Evolutionary conservation across 2,888 invertebrate species (phyloP).

Genomic region (Hypercompe scribonia): DNA sequence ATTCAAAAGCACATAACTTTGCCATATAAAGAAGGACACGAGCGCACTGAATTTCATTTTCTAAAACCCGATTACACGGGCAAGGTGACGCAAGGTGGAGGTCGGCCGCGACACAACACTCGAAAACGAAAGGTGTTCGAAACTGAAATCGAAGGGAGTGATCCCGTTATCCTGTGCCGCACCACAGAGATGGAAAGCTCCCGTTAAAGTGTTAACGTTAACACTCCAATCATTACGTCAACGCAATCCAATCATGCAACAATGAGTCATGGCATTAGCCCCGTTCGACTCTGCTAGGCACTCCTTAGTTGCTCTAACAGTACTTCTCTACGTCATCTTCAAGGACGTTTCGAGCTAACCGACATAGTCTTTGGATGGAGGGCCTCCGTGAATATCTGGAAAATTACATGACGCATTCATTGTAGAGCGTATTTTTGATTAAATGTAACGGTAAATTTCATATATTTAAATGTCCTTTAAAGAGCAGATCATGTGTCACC

Average conservation of each 20-base stretch:
- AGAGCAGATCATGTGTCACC: conserved; percentile 30
- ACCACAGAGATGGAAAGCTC: conserved; percentile 80
- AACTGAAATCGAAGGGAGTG: conserved; percentile 83
- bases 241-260: conserved; percentile 67
- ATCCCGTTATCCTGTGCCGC: conserved; percentile 82
- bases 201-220: conserved; percentile 76
- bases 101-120: conserved; percentile 76
- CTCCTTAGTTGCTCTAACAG: conserved; percentile 48
- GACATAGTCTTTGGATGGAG: conserved; percentile 42
- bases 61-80: conserved; percentile 82
- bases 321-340: conserved; percentile 59
- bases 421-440: conserved; percentile 42
- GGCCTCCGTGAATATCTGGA: conserved; percentile 41
- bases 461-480: conserved; percentile 28
- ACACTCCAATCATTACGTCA: no score
- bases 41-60: conserved; percentile 83
- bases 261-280: conserved; percentile 56
- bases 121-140: conserved; percentile 83
- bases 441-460: conserved; percentile 38
- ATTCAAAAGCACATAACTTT: conserved; percentile 72
- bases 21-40: conserved; percentile 80
- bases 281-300: conserved; percentile 37
- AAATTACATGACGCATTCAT: conserved; percentile 31
- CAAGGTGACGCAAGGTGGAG: conserved; percentile 78
- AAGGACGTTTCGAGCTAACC: conserved; percentile 59